Conservation (phyloP, 2,113 vertebrate species). For the Clarias macrocephalus region DNA sequence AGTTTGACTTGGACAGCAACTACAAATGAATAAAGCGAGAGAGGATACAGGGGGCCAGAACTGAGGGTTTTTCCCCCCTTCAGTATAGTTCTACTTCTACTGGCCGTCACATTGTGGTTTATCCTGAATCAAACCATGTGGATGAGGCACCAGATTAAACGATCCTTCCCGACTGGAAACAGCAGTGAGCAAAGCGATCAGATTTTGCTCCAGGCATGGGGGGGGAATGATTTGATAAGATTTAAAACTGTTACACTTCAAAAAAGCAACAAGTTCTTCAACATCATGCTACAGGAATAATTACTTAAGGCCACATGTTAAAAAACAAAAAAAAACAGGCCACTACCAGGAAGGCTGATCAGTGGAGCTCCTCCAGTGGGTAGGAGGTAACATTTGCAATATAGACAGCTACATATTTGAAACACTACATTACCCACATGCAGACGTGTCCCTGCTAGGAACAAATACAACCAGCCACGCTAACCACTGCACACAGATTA, state of each 20-base stretch:
- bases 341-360: slow-evolving; percentile 46
- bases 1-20: slow-evolving; percentile 4
- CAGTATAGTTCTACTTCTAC: slow-evolving; percentile 31
- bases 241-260: slow-evolving; percentile 39
- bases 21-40: slow-evolving; percentile 3
- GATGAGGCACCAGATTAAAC: slow-evolving; percentile 25
- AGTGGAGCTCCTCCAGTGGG: slow-evolving; percentile 32
- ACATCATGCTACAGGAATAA: slow-evolving; percentile 33
- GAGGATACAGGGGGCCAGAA: slow-evolving; percentile 18
- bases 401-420: slow-evolving; percentile 8
- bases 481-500: slow-evolving; percentile 26
- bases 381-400: slow-evolving; percentile 41
- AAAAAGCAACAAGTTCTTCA: slow-evolving; percentile 64
- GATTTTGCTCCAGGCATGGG: slow-evolving; percentile 15
- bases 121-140: slow-evolving; percentile 49
- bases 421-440: slow-evolving; percentile 30
- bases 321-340: slow-evolving; percentile 36
- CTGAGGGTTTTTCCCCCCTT: background rate
- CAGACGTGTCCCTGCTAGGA: background rate
- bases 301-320: slow-evolving; percentile 67
- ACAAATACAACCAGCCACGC: background rate
- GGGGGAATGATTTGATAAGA: slow-evolving; percentile 30
- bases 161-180: background rate
- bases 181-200: slow-evolving; percentile 1
- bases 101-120: slow-evolving; percentile 44